Evolutionary conservation across 2,113 vertebrate genomes (phyloP).

Genomic region (Bathybates hornii): DNA sequence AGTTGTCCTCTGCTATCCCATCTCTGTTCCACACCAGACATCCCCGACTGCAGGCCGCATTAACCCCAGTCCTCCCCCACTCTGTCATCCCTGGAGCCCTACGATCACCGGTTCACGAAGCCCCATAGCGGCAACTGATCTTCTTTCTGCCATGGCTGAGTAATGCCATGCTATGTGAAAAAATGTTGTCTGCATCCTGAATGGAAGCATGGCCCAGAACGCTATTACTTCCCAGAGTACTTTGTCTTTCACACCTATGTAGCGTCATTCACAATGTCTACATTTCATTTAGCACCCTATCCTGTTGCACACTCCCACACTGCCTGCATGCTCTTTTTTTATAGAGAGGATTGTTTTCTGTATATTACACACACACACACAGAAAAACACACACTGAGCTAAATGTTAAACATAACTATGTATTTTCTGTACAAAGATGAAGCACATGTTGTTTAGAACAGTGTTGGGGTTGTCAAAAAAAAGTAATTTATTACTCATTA

Average conservation of each 20-base stretch:
- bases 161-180: background rate
- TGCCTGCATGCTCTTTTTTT: background rate
- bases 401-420: background rate
- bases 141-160: constrained; percentile 30
- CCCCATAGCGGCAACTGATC: background rate
- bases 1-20: constrained; percentile 16
- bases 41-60: background rate
- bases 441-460: background rate
- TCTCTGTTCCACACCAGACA: constrained; percentile 25
- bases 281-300: background rate
- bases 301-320: background rate
- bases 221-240: background rate
- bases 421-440: background rate
- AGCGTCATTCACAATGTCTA: background rate
- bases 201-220: background rate
- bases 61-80: background rate
- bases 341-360: background rate
- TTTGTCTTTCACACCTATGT: background rate
- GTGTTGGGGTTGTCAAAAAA: background rate
- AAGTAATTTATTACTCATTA: background rate
- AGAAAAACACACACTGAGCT: background rate
- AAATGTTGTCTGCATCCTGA: background rate
- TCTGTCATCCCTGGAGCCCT: constrained; percentile 12
- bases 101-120: background rate
- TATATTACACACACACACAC: background rate